A percentile compares a stretch with the other conserved stretches of the same genome.
Evolutionary conservation across 2,113 vertebrate genomes (phyloP).

Genomic region (Manacus vitellinus): DNA sequence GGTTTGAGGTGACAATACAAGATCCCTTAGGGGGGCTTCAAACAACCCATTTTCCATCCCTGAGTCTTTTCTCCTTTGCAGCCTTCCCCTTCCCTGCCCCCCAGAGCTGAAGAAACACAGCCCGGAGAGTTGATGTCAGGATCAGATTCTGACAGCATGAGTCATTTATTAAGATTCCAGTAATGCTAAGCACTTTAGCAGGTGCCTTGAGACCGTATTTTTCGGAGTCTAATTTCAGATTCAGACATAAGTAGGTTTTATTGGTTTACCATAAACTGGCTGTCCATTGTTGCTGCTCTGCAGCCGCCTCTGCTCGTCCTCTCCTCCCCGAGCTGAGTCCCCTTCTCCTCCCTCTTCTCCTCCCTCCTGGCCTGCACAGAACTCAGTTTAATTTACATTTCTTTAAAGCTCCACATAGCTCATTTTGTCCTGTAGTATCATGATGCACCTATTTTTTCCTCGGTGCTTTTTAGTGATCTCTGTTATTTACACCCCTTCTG

Average conservation of each 20-base stretch:
- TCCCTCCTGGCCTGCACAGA: background rate
- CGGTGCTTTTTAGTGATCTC: background rate
- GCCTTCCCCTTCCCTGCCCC: constrained; percentile 23
- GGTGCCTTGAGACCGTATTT: constrained; percentile 63
- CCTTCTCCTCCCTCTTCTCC: background rate
- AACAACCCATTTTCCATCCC: background rate
- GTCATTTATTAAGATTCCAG: constrained; percentile 70
- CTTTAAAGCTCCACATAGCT: background rate
- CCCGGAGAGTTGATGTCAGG: constrained; percentile 52
- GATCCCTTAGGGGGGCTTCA: background rate
- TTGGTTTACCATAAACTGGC: constrained; percentile 63
- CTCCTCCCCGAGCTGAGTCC: background rate
- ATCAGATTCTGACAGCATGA: constrained; percentile 68
- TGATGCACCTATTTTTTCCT: background rate
- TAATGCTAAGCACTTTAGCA: constrained; percentile 65
- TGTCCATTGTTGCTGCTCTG: constrained; percentile 6
- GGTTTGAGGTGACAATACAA: background rate
- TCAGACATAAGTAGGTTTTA: constrained; percentile 52
- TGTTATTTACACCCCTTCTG: background rate
- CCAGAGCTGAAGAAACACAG: background rate
- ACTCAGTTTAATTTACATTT: background rate
- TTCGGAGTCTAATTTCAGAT: constrained; percentile 63
- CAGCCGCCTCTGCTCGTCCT: background rate
- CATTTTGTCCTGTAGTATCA: background rate
- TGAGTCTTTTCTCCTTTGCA: background rate